A percentile compares a stretch with the other conserved stretches of the same genome.
Evolutionary conservation across 2,113 vertebrate genomes (phyloP).

Genomic region (Amphilophus citrinellus): DNA sequence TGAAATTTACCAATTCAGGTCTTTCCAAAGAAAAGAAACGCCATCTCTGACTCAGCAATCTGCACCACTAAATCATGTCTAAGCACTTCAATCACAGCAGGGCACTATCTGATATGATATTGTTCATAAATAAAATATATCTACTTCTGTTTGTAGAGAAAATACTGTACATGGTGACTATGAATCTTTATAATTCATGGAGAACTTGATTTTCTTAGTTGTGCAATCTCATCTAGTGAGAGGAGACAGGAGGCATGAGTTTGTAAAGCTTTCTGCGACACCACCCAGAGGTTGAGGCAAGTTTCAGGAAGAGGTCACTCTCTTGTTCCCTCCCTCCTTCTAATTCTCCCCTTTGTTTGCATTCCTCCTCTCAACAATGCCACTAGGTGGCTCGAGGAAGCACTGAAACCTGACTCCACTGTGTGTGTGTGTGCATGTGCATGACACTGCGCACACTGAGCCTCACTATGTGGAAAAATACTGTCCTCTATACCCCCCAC

Average conservation of each 20-base stretch:
- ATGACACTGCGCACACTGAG: not conserved
- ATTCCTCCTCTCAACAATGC: constrained; percentile 55
- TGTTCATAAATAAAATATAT: not conserved
- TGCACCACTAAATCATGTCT: constrained; percentile 8
- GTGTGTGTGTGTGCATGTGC: constrained; percentile 20
- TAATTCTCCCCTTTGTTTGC: constrained; percentile 43
- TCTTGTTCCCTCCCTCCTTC: not conserved
- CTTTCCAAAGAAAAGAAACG: constrained; percentile 10
- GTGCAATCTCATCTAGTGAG: not conserved
- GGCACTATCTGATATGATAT: constrained; percentile 19
- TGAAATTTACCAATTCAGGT: not conserved
- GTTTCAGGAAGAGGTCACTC: constrained; percentile 17
- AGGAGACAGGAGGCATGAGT: not conserved
- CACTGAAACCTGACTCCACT: constrained; percentile 65
- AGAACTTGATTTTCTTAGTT: not conserved
- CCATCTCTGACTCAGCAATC: constrained; percentile 26
- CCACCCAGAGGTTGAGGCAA: not conserved
- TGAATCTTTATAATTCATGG: not conserved
- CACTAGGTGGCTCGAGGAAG: constrained; percentile 23
- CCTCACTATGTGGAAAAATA: constrained; percentile 66
- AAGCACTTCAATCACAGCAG: constrained; percentile 28
- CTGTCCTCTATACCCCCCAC: constrained; percentile 48
- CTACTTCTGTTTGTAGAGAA: not conserved
- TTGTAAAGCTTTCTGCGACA: constrained; percentile 16
- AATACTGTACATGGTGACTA: not conserved